Evolutionary conservation across 92 coral and sea anemone species (phyloP).

Genomic region (Meandrina meandrites): DNA sequence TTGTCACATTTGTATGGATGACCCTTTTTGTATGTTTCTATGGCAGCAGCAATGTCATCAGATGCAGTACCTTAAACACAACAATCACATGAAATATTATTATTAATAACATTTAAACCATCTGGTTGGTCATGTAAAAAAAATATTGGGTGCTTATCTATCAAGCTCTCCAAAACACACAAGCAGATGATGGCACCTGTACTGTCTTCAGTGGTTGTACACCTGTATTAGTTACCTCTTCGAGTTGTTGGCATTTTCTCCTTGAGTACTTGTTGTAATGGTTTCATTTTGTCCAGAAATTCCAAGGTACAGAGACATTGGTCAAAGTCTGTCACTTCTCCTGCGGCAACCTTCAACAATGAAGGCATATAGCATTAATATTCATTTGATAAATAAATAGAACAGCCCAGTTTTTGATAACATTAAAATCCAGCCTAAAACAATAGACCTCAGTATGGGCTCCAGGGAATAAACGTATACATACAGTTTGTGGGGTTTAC

Average conservation of each 20-base stretch:
- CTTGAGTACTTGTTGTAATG: conserved; percentile 79
- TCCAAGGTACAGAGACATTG: conserved; percentile 91
- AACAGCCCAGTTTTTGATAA: too few species aligned
- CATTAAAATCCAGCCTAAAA: too few species aligned
- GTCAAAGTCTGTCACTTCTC: conserved; percentile 71
- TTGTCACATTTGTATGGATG: conserved; percentile 88
- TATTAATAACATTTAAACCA: too few species aligned
- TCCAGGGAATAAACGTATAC: too few species aligned
- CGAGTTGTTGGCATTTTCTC: conserved; percentile 94
- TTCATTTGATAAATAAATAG: too few species aligned
- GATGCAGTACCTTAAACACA: conserved; percentile 82
- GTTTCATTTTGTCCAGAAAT: conserved; percentile 83
- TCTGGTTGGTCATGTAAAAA: background rate
- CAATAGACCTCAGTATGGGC: too few species aligned
- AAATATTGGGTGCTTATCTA: too few species aligned
- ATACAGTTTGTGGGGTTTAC: too few species aligned
- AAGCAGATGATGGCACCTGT: too few species aligned
- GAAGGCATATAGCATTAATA: background rate
- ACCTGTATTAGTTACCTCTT: conserved; percentile 88
- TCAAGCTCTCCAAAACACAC: too few species aligned
- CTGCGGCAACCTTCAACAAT: conserved; percentile 57
- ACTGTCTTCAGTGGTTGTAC: background rate
- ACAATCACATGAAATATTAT: background rate
- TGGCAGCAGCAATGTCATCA: conserved; percentile 84
- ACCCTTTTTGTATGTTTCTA: conserved; percentile 80